Evolutionary conservation across 2,113 vertebrate species (phyloP).

Genomic region (Cebus imitator): DNA sequence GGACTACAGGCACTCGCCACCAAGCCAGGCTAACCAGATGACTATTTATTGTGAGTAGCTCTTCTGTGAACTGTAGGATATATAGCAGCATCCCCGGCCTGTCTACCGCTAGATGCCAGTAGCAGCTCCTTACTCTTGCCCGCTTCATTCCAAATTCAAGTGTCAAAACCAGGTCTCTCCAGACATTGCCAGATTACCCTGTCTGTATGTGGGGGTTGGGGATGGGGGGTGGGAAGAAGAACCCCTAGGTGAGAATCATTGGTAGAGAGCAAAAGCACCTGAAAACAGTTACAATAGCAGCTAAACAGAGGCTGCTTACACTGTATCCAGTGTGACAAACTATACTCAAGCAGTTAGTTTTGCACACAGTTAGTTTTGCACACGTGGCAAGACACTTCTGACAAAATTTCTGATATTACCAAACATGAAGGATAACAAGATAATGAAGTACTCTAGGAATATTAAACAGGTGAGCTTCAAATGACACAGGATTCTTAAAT

Average conservation of each 20-base stretch:
- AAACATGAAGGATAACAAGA: not conserved
- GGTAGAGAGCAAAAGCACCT: not conserved
- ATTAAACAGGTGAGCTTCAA: not conserved
- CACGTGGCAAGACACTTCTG: not conserved
- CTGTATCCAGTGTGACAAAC: not conserved
- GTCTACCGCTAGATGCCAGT: not conserved
- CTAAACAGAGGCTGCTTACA: not conserved
- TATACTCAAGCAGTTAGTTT: not conserved
- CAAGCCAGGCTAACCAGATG: not conserved
- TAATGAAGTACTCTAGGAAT: not conserved
- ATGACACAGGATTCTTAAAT: not conserved
- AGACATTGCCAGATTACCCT: not conserved
- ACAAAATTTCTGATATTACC: not conserved
- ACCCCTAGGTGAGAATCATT: not conserved
- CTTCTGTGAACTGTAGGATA: not conserved
- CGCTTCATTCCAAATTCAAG: not conserved
- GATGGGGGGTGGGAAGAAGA: not conserved
- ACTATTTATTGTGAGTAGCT: not conserved
- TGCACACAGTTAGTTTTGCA: not conserved
- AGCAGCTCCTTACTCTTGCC: not conserved
- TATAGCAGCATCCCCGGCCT: not conserved
- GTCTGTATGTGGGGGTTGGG: not conserved
- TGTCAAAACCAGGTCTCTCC: not conserved
- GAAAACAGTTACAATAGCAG: not conserved
- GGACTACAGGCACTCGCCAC: no score